Percentiles rank a stretch among this genome's conserved stretches.
Evolutionary conservation across 1,140 invertebrate species (phyloP).

Genomic region (Nylanderia fulva): DNA sequence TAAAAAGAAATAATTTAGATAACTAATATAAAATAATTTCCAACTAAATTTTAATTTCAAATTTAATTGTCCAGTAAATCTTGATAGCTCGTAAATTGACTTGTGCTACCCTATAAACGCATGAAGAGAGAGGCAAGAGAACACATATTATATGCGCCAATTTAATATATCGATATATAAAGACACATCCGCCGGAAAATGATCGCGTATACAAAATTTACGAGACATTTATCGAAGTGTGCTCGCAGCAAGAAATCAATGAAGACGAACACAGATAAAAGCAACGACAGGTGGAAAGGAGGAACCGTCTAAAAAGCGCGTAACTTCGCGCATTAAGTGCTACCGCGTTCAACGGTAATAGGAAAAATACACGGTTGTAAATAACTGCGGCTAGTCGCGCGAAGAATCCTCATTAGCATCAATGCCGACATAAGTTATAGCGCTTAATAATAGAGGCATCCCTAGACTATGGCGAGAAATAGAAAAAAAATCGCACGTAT

Average conservation of each 20-base stretch:
- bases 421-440: constrained; percentile 79
- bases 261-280: constrained; percentile 40
- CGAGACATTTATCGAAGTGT: constrained; percentile 49
- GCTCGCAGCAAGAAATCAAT: constrained; percentile 25
- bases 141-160: not conserved
- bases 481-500: constrained; percentile 24
- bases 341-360: constrained; percentile 42
- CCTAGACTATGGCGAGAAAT: constrained; percentile 54
- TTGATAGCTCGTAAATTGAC: not conserved
- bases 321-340: constrained; percentile 24
- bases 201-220: constrained; percentile 23
- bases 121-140: not conserved
- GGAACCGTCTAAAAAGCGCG: constrained; percentile 26
- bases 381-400: constrained; percentile 70
- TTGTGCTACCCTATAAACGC: too few relatives aligned
- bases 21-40: not conserved
- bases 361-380: constrained; percentile 73
- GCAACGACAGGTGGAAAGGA: constrained; percentile 31
- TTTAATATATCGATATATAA: constrained; percentile 19
- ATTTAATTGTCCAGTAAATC: too few relatives aligned
- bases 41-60: not conserved
- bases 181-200: constrained; percentile 16
- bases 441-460: constrained; percentile 77
- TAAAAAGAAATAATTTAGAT: not conserved
- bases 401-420: constrained; percentile 80